Evolutionary conservation across 2,797 vertebrate genomes (phyloP), one percentile per base, ranked within the genome.

Genomic region (Labeo calbasu): DNA sequence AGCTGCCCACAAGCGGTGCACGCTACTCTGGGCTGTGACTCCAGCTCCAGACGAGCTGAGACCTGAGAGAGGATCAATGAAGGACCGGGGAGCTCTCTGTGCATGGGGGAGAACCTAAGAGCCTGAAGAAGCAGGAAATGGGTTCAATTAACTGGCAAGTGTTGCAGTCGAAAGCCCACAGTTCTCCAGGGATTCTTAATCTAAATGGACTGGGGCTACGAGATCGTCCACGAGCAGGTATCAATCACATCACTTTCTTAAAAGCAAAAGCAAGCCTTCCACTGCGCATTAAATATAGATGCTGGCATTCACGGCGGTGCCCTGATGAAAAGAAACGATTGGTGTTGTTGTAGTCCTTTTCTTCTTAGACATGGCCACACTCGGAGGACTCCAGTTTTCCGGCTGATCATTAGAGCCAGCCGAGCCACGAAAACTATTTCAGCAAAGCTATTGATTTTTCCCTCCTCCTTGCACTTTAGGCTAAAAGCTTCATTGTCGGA

Each of bases 221-320:
- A 70, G 87, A 93, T 90, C 89, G 91, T 91, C 91, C 93, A 94
- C 92, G 92, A 94, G 91, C 90, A 92, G 94, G 90, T 94, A 94
- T 94, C 92, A 95, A 94, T 94, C 93, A 92, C 88, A 91, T 93
- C 90, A 86, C 91, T 83, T 84, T 87, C 92, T 88, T 86, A 94
- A 94, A 83, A 94, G 94, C 93, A 94, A 90, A 91, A 87, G 91
- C 91, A 91, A 86, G 85, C 81, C 78, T 83, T 90, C 85, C 86
- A 90, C 84, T 87, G 89, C 88, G 89, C 92, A 94, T 95, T 93
- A 95, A 95, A 95, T 93, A 95, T 94, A 92, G 93, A 92, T 90
- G 78, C 79, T 76, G 66, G 57, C 81, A 80, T 87, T 88, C 57
- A 77, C 79, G 65, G 75, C 77, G 69, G 71, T 86, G 79, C 85